These are phyloP conservation scores for Calliscelio sp. DNA, from an alignment of 2,888 invertebrate genomes.

Conservation along the genomic window DNA sequence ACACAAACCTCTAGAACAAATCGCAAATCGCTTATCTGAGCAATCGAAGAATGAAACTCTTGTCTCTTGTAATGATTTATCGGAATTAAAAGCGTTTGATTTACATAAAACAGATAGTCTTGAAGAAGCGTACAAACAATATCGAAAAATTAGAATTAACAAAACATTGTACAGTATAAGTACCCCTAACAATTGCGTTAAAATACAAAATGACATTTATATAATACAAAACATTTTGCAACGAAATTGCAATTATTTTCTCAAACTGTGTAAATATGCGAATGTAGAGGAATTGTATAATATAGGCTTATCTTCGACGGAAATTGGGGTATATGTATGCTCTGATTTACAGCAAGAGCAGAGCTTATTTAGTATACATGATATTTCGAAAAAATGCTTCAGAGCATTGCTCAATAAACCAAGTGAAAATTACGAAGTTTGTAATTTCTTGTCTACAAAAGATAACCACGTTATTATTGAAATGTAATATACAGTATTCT, in stretches of 20 bases:
- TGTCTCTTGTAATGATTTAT: not conserved
- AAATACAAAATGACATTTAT: conserved; percentile 13
- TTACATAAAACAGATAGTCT: not conserved
- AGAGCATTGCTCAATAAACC: not conserved
- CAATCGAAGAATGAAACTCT: not conserved
- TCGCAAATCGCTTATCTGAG: conserved; percentile 33
- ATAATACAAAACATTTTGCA: conserved; percentile 26
- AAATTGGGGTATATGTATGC: conserved; percentile 38
- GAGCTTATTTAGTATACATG: not conserved
- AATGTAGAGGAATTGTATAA: conserved; percentile 31
- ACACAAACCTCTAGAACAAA: conserved; percentile 46
- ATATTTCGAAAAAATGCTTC: conserved; percentile 35
- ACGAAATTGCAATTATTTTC: not conserved
- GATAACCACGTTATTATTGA: not conserved
- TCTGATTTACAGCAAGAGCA: conserved; percentile 11
- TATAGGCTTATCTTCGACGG: conserved; percentile 25
- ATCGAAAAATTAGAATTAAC: not conserved
- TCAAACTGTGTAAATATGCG: conserved; percentile 21
- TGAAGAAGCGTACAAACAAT: not conserved
- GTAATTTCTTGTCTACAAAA: conserved; percentile 15
- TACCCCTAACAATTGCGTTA: conserved; percentile 30
- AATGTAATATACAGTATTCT: not conserved
- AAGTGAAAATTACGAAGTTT: conserved; percentile 2
- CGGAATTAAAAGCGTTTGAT: not conserved
- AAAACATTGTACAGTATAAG: not conserved